phyloP scores from a whole-genome alignment of 2,113 vertebrate genomes.

The Maccullochella peelii region DNA sequence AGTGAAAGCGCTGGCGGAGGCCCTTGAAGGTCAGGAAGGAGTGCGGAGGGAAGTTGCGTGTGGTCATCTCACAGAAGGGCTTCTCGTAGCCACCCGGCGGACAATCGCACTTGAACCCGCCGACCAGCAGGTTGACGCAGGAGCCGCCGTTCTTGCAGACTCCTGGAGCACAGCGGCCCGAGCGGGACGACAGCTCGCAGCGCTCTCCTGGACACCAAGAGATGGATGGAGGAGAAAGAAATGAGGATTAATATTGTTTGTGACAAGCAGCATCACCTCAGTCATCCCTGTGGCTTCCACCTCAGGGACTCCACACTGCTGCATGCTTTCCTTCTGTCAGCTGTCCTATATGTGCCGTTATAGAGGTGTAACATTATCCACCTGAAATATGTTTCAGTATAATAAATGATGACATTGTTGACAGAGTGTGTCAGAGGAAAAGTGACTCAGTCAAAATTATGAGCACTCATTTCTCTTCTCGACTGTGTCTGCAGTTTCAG shows the following conservation, averaged over 20 bases:
- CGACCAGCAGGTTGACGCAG: constrained; percentile 94
- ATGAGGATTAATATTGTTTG: constrained; percentile 53
- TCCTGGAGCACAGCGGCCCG: constrained; percentile 88
- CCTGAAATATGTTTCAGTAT: constrained; percentile 2
- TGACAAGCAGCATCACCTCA: constrained; percentile 43
- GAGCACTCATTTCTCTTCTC: not conserved
- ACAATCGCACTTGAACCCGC: constrained; percentile 95
- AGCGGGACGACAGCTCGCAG: constrained; percentile 91
- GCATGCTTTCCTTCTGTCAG: constrained; percentile 1
- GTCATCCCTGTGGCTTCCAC: constrained; percentile 19
- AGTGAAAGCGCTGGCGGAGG: constrained; percentile 95
- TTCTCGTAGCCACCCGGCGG: constrained; percentile 90
- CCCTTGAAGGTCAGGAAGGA: constrained; percentile 96
- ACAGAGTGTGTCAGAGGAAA: constrained; percentile 26
- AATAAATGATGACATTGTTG: constrained; percentile 13
- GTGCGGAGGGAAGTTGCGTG: constrained; percentile 90
- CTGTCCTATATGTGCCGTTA: constrained; percentile 4
- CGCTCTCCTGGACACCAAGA: constrained; percentile 84
- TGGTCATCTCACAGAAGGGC: constrained; percentile 94
- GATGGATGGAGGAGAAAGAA: constrained; percentile 28
- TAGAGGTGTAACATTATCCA: constrained; percentile 9
- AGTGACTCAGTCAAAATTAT: not conserved
- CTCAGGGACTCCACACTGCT: constrained; percentile 11
- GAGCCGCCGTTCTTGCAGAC: constrained; percentile 93
- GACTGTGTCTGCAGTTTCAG: constrained; percentile 17